Base-by-base conservation (phyloP, 1,140 invertebrate species). In the Cherax quadricarinatus region DNA sequence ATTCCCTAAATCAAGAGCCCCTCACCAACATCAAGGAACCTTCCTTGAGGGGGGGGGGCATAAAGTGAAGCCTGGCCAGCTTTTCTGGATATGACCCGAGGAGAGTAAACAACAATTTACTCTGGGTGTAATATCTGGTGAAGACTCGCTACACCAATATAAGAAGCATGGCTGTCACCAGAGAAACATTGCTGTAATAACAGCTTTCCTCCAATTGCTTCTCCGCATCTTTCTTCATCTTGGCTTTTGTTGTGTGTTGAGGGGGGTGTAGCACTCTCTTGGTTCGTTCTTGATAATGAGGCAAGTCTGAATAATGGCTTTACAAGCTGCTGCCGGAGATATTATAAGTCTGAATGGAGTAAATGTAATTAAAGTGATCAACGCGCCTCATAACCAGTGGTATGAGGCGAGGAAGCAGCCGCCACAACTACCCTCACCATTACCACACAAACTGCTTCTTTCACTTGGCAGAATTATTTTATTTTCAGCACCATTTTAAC, bases 341-440 rank as follows among this genome's bases (percentile, higher is more conserved):
- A 51, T 80, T 80, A 80, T 80, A n/a, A 80, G 78, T 30, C 41
- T n/a, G 78, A 41, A 51, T n/a, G 78, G 41, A 80, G 10, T 80
- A 80, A 80, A 80, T 80, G 78, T 80, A 80, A 80, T 80, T 80
- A 80, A 80, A 80, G 78, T 80, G 78, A 80, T 80, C 41, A 80
- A 80, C 78, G 78, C 30, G 78, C 48, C 7, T 41, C 78, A 41
- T 24, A 80, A 80, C 30, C n/a, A 48, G 78, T 41, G n/a, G 7
- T 12, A 4, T 4, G 3, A 51, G 30, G 4, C 24, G 78, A 12
- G 14, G 78, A 21, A 0, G 9, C 30, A 41, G 30, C 30, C 30
- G 2, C 30, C 30, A 41, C 30, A 41, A 41, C 30, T 41, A 41
- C 0, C 30, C 30, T 41, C 30, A 41, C 30, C 30, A 41, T n/a